Evolutionary conservation across 2,888 invertebrate species (phyloP), one percentile per base, ranked within the genome.

Genomic region (Drosophila silvestris): DNA sequence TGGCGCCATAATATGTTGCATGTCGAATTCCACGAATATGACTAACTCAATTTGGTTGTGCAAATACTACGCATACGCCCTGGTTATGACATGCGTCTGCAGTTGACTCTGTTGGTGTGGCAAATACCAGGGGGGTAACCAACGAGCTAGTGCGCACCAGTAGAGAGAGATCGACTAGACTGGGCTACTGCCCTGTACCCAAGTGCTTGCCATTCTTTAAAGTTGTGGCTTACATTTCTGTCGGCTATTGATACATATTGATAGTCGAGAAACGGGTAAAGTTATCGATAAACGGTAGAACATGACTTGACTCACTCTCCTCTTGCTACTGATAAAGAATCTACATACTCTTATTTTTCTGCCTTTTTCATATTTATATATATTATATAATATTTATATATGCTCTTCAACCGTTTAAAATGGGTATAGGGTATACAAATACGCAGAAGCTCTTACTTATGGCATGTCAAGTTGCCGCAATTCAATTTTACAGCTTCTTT

Each of bases 51-150:
- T 59, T 12, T 22, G 32, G 50, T 14, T 53, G 32, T 68, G 58
- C 65, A 70, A 52, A 69, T 60, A 70, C 77, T 79, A 54, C 73
- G 80, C 39, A 85, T 80, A 70, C 85, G 82, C 66, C 32, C 35
- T 41, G 67, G 59, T 41, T 52, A 50, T 54, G 37, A 35, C 33
- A 35, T 54, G 14, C 35, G 41, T 19, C n/a, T 28, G 33, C 33
- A 9, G 16, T 32, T 33, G 10, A 9, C 30, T 39, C 22, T 6
- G 5, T 57, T 59, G 12, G 33, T 41, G 52, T 61, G 52, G 53
- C 58, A 50, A 53, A 57, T 58, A 30, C 28, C 16, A 16, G 32
- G 30, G 14, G 32, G 35, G 6, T 3, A 22, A 16, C 6, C 19
- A n/a, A 14, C 32, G 30, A 30, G 22, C n/a, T n/a, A 12, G 59